phyloP scores from a whole-genome alignment of 2,113 vertebrate species.

The Sander lucioperca region DNA sequence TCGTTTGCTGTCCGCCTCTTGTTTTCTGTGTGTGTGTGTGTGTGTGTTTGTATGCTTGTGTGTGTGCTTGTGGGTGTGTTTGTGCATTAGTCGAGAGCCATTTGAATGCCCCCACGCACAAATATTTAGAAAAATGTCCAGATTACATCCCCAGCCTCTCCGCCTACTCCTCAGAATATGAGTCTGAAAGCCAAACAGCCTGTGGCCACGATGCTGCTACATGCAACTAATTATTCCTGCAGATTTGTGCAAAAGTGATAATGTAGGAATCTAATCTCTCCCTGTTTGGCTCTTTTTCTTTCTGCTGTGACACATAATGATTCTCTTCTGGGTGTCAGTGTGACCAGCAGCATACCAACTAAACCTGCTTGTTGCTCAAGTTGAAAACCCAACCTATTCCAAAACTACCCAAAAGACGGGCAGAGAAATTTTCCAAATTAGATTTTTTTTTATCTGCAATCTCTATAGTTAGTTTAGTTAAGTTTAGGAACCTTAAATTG shows the following conservation, averaged over 20 bases:
- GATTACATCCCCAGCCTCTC: constrained; percentile 17
- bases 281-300: not conserved
- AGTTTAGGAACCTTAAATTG: not conserved
- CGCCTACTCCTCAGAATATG: constrained; percentile 33
- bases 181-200: constrained; percentile 24
- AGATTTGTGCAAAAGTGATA: constrained; percentile 18
- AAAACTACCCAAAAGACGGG: not conserved
- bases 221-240: constrained; percentile 31
- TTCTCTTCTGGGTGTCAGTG: not conserved
- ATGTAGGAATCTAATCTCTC: not conserved
- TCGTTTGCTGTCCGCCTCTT: not conserved
- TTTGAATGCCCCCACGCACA: constrained; percentile 37
- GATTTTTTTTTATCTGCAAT: not conserved
- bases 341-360: not conserved
- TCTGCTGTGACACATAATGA: not conserved
- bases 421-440: not conserved
- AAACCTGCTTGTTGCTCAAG: no score
- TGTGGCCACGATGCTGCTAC: no score
- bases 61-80: not conserved
- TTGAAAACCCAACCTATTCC: not conserved
- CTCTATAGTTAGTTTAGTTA: not conserved
- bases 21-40: constrained; percentile 6
- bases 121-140: constrained; percentile 46
- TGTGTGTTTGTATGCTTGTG: constrained; percentile 1
- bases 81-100: constrained; percentile 25